Percentiles rank a stretch among this genome's conserved stretches.
Conservation (phyloP, 2,113 vertebrate genomes). For the Passerina amoena region DNA sequence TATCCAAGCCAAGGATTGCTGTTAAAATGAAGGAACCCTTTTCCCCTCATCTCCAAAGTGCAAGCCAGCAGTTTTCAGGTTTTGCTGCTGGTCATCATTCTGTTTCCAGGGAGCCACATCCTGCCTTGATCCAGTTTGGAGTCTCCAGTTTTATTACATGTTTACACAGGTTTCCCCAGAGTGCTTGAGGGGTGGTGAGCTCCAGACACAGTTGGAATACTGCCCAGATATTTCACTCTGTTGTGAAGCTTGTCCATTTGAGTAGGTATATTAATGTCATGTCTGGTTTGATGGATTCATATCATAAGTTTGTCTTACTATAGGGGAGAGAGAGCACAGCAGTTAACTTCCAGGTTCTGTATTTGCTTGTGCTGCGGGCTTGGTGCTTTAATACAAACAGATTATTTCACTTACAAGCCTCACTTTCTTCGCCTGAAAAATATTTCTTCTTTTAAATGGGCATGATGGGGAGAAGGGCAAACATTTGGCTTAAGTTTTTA, state of each 20-base stretch:
- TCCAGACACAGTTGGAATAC: conserved; percentile 58
- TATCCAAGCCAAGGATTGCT: not conserved
- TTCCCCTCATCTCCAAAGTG: not conserved
- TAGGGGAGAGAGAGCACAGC: conserved; percentile 35
- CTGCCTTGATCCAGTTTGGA: conserved; percentile 39
- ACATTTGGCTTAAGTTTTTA: not conserved
- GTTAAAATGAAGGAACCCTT: conserved; percentile 6
- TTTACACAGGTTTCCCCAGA: conserved; percentile 63
- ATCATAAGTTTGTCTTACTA: conserved; percentile 24
- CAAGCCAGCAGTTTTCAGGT: conserved; percentile 21
- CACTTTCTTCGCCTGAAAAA: conserved; percentile 33
- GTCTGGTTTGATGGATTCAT: conserved; percentile 56
- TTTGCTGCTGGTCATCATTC: conserved; percentile 39
- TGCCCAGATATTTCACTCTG: conserved; percentile 62
- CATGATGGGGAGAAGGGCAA: conserved; percentile 10
- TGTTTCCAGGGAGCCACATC: conserved; percentile 49
- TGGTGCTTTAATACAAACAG: conserved; percentile 6
- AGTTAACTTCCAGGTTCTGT: conserved; percentile 31
- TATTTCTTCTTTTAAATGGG: conserved; percentile 18
- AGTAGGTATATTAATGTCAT: conserved; percentile 60
- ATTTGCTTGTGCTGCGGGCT: conserved; percentile 45
- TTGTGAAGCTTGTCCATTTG: conserved; percentile 61
- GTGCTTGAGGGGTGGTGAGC: conserved; percentile 60
- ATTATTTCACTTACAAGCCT: not conserved
- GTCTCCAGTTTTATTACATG: conserved; percentile 63